Conservation (phyloP, 2,888 invertebrate genomes). For the Thymelicus lineola region DNA sequence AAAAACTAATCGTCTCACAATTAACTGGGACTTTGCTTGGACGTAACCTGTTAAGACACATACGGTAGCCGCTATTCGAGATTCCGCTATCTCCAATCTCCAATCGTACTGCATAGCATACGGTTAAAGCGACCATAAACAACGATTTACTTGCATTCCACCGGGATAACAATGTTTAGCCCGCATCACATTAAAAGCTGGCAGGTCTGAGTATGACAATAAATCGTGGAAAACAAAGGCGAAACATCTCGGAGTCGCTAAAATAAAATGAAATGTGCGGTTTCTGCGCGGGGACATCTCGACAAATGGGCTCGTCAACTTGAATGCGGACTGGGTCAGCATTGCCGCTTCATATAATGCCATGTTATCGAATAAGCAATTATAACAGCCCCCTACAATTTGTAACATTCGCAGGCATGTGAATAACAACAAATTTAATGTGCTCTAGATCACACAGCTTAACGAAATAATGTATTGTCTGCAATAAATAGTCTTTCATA, state of each 20-base stretch:
- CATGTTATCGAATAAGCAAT: constrained; percentile 40
- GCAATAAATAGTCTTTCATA: constrained; percentile 31
- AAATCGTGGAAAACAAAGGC: constrained; percentile 68
- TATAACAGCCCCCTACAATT: constrained; percentile 30
- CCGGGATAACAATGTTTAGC: constrained; percentile 55
- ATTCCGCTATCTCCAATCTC: constrained; percentile 53
- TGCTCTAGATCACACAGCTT: constrained; percentile 23
- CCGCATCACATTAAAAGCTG: constrained; percentile 57
- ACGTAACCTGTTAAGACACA: constrained; percentile 49
- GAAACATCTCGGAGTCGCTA: constrained; percentile 55
- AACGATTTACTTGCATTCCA: constrained; percentile 51
- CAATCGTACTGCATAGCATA: constrained; percentile 32
- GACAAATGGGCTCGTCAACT: constrained; percentile 53
- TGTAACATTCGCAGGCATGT: constrained; percentile 1
- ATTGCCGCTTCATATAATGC: constrained; percentile 23
- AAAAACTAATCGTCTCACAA: constrained; percentile 62
- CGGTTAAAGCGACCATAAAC: constrained; percentile 46
- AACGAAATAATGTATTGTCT: constrained; percentile 30
- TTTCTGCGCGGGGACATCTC: constrained; percentile 58
- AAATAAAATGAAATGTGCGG: constrained; percentile 65
- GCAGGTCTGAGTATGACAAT: constrained; percentile 56
- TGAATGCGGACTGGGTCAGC: constrained; percentile 31
- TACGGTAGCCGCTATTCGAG: constrained; percentile 53
- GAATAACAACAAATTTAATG: background rate
- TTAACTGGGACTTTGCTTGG: constrained; percentile 62